phyloP scores from a whole-genome alignment of 2,797 vertebrate genomes.

The Lagorchestes hirsutus region DNA sequence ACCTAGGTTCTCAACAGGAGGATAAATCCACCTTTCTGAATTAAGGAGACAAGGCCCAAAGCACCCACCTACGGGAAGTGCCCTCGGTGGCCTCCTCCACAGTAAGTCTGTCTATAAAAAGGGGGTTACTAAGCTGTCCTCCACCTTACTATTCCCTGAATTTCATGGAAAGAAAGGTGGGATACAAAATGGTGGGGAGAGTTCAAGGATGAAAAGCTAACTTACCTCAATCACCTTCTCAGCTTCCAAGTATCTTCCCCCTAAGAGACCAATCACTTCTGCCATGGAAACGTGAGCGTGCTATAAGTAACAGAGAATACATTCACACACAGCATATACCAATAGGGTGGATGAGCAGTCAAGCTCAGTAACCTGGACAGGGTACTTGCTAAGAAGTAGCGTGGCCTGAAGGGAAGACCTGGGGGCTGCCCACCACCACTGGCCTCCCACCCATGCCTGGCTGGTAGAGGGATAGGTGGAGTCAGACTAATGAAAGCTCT shows the following conservation, averaged over 20 bases:
- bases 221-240: constrained; percentile 92
- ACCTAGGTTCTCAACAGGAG: neutral
- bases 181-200: neutral
- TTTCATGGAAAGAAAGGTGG: neutral
- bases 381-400: neutral
- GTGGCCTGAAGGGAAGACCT: neutral
- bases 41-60: neutral
- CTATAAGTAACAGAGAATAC: constrained; percentile 82
- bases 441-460: neutral
- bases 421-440: neutral
- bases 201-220: constrained; percentile 19
- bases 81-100: neutral
- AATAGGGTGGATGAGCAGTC: neutral
- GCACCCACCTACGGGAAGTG: neutral
- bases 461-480: constrained; percentile 24
- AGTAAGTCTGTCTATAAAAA: neutral
- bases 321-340: constrained; percentile 33
- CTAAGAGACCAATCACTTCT: constrained; percentile 97
- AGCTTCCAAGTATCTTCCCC: constrained; percentile 92
- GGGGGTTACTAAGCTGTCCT: neutral
- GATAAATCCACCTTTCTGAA: neutral
- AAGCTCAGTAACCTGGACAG: rapidly evolving
- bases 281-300: constrained; percentile 96
- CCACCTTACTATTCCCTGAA: neutral
- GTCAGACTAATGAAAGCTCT: constrained; percentile 35